Conservation (phyloP, 2,113 vertebrate genomes). For the Meleagris gallopavo region DNA sequence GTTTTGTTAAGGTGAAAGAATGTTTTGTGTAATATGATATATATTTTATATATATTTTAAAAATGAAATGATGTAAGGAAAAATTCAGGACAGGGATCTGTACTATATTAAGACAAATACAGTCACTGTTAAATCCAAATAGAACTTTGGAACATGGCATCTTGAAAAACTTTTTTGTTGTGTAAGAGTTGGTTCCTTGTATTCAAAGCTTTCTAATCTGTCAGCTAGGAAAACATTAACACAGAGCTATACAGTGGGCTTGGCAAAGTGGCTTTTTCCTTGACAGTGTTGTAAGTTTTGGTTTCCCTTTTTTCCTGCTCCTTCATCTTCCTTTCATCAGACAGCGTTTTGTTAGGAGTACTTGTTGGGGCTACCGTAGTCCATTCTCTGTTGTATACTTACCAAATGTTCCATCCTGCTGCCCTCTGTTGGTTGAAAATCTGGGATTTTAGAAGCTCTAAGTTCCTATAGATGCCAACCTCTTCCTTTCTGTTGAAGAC, state of each 20-base stretch:
- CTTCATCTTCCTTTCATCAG: background rate
- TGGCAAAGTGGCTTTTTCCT: background rate
- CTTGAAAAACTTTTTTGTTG: background rate
- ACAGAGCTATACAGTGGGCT: background rate
- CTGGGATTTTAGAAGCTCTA: accelerated
- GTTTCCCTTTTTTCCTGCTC: accelerated
- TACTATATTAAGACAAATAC: background rate
- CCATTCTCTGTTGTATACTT: background rate
- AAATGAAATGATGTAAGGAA: background rate
- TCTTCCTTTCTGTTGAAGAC: background rate
- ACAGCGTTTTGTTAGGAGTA: background rate
- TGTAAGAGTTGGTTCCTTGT: background rate
- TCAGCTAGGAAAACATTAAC: background rate
- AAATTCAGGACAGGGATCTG: background rate
- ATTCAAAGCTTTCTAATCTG: background rate
- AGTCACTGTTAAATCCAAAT: background rate
- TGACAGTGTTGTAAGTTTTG: background rate
- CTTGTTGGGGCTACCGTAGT: background rate
- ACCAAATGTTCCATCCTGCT: background rate
- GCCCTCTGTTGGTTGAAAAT: background rate
- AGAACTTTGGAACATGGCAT: background rate
- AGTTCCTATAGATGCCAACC: background rate
- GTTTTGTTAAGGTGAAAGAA: background rate
- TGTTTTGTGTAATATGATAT: background rate
- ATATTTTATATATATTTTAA: background rate